phyloP scores from a whole-genome alignment of 2,113 vertebrate genomes.

The Collichthys lucidus region DNA sequence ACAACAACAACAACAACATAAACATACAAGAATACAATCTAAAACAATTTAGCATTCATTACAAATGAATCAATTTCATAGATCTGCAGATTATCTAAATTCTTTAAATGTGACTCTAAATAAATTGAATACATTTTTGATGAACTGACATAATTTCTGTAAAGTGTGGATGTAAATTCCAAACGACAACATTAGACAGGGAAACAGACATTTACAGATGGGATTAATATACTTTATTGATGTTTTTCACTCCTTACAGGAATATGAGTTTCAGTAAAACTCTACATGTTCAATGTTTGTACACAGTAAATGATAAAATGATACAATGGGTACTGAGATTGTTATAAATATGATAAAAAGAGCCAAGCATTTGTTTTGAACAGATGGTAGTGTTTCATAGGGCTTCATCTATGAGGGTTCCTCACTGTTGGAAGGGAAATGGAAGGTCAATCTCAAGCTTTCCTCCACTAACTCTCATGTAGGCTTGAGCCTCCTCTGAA shows the following conservation, averaged over 20 bases:
- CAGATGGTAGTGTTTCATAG: slow-evolving; percentile 72
- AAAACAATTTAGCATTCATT: too few relatives aligned
- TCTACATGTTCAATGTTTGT: slow-evolving; percentile 49
- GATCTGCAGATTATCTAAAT: not conserved
- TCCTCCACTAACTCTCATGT: slow-evolving; percentile 80
- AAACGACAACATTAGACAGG: slow-evolving; percentile 1
- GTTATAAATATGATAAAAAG: slow-evolving; percentile 73
- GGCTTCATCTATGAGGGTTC: slow-evolving; percentile 45
- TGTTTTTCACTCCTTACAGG: slow-evolving; percentile 29
- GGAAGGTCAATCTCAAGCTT: slow-evolving; percentile 86
- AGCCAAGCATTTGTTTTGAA: slow-evolving; percentile 50
- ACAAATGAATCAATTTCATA: not conserved
- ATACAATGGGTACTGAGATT: slow-evolving; percentile 39
- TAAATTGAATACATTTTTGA: not conserved
- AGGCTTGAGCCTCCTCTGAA: slow-evolving; percentile 72
- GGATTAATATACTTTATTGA: slow-evolving; percentile 69
- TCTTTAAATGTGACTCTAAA: not conserved
- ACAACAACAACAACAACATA: not conserved
- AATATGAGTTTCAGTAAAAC: slow-evolving; percentile 33
- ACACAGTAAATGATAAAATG: slow-evolving; percentile 56
- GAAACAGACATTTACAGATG: slow-evolving; percentile 23
- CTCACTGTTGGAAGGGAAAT: slow-evolving; percentile 78
- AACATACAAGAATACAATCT: not conserved
- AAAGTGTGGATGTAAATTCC: not conserved
- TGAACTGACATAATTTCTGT: not conserved